phyloP scores from a whole-genome alignment of 2,113 vertebrate genomes.

The Hippocampus mohnikei region DNA sequence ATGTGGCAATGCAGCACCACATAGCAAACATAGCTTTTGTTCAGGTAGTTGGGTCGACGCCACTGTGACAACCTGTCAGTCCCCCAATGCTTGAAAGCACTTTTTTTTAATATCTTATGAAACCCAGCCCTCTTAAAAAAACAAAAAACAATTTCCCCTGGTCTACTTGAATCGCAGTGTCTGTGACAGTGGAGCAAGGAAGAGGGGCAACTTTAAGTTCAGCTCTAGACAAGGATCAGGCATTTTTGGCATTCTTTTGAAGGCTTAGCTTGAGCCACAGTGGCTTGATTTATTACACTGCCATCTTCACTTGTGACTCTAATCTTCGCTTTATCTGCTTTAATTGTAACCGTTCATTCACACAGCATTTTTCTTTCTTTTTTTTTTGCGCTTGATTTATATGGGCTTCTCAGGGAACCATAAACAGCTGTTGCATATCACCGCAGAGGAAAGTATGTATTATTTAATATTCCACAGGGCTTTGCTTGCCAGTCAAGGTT shows the following conservation, averaged over 20 bases:
- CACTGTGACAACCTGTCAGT: not conserved
- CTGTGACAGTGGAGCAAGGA: constrained; percentile 32
- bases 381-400: no score
- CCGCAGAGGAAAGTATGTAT: not conserved
- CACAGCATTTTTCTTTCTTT: not conserved
- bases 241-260: constrained; percentile 58
- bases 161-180: not conserved
- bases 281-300: constrained; percentile 52
- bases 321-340: constrained; percentile 39
- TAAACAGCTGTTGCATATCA: constrained; percentile 21
- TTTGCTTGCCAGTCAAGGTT: constrained; percentile 14
- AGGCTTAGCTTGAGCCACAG: constrained; percentile 51
- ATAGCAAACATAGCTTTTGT: constrained; percentile 21
- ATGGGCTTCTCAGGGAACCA: constrained; percentile 27
- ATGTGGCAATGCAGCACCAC: constrained; percentile 4
- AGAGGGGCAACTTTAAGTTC: constrained; percentile 28
- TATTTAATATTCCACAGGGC: constrained; percentile 23
- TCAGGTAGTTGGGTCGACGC: constrained; percentile 3
- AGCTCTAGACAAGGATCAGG: constrained; percentile 43
- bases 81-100: not conserved
- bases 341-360: constrained; percentile 24
- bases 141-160: not conserved
- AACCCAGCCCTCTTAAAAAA: not conserved
- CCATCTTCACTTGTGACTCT: constrained; percentile 35
- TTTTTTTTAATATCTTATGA: constrained; percentile 2